Base-by-base conservation (phyloP, 2,113 vertebrate genomes). In the Seriola quinqueradiata region DNA sequence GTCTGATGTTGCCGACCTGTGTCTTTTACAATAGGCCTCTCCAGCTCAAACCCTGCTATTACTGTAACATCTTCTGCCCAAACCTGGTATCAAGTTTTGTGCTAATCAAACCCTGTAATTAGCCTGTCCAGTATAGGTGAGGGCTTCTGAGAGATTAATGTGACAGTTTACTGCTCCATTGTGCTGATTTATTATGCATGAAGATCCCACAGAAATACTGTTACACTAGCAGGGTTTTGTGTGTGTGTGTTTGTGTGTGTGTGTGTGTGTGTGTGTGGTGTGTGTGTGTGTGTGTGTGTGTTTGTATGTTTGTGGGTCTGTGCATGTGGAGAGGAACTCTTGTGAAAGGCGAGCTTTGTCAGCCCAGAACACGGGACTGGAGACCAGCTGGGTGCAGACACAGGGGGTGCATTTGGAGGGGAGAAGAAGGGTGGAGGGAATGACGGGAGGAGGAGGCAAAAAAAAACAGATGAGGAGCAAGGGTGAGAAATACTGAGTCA, bases 341-440 rank as follows among this genome's bases (percentile, higher is more conserved):
- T 50, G 70, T 94, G 94, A 95, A 96, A 93, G 92, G 79, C 81
- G 73, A 90, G 92, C 92, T 92, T 93, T 95, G 91, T 95, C 90
- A 78, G 84, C 74, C 61, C 36, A 28, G 82, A 87, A 81, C 85
- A 86, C 84, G 44, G 90, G 87, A 87, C 84, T 25, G 36, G 70
- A 79, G 88, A 89, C 87, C 88, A 93, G 92, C 86, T 87, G 87
- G 84, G 77, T 70, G 82, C 83, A 90, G 76, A 83, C 59, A 88
- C 83, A 84, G 84, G 85, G 64, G 89, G 85, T 80, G 72, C 59
- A 16, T 71, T 79, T 13, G 63, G 42, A 65, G 40, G 38, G 38
- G 50, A 34, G 16, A 11, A 25, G 21, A 28, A 14, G 58, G 16
- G 36, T 6, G 54, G 12, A 23, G 66, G 68, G 63, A 28, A 6